Base-by-base conservation (phyloP, 2,113 vertebrate species). In the Heteronetta atricapilla region DNA sequence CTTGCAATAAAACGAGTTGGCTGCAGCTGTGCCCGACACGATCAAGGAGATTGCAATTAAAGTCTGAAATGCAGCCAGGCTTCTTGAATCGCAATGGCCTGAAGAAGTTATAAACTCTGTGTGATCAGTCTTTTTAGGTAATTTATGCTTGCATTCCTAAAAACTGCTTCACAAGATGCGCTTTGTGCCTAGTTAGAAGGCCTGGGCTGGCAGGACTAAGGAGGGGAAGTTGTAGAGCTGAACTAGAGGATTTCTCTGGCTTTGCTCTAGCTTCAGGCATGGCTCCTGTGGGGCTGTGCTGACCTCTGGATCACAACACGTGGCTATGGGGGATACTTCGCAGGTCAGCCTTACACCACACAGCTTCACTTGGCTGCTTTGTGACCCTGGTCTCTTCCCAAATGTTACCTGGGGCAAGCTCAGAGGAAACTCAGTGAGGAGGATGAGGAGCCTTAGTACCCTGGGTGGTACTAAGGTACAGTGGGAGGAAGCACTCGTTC, bases 71-170 rank as follows among this genome's bases (percentile, higher is more conserved):
- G 74, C 79, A 89, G 76, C 90, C 80, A 62, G 83, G 46, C 75
- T 88, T 66, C 74, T 95, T 79, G 69, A 86, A 82, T 94, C 44
- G n/a, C 94, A 90, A 95, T 34, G 42, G 62, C 82, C 79, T 95
- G 64, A 90, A 81, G 81, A 84, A 55, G 8, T 69, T 73, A 48
- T 3, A 88, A 69, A 46, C 58, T 89, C 58, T 60, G 31, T 89
- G 36, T 76, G 2, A 0, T 86, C 81, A 76, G 48, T 88, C 55
- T 94, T 79, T 79, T 79, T 90, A 36, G 63, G 74, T 76, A 84
- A 87, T 82, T 93, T 76, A 82, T 88, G 67, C 40, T 90, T 94
- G 92, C 74, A 36, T 77, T 92, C 62, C 86, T 80, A 84, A 92
- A 93, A 87, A 28, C 80, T 82, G 28, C 69, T 93, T 90, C 0